Evolutionary conservation across 2,113 vertebrate species (phyloP).

Genomic region (Erythrolamprus reginae): DNA sequence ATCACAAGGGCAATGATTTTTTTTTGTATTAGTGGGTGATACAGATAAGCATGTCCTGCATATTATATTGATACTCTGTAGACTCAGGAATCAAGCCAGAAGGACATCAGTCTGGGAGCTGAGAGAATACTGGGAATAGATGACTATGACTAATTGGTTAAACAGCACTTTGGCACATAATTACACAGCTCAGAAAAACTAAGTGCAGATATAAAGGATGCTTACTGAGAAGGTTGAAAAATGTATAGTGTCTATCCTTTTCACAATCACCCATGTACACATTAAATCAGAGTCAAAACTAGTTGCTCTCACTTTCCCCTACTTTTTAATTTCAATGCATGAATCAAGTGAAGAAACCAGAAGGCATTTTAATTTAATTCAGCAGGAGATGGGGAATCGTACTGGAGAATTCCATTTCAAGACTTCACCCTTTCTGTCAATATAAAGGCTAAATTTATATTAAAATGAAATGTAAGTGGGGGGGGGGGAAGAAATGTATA

Average conservation of each 20-base stretch:
- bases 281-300: neutral
- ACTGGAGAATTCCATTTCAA: neutral
- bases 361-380: neutral
- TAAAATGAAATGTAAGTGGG: neutral
- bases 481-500: neutral
- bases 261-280: neutral
- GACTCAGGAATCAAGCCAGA: neutral
- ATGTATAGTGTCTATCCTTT: neutral
- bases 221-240: neutral
- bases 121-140: neutral
- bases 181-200: neutral
- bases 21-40: neutral
- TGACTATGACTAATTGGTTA: slow-evolving; percentile 24
- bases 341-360: neutral
- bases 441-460: neutral
- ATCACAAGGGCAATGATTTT: neutral
- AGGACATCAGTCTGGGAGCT: neutral
- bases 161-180: neutral
- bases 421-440: neutral
- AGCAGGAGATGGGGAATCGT: neutral
- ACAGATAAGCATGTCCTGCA: neutral
- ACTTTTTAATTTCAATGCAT: neutral
- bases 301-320: neutral
- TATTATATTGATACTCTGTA: neutral
- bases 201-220: neutral